Percentiles rank a stretch among this genome's conserved stretches.
Evolutionary conservation across 2,113 vertebrate genomes (phyloP).

Genomic region (Elephas maximus): DNA sequence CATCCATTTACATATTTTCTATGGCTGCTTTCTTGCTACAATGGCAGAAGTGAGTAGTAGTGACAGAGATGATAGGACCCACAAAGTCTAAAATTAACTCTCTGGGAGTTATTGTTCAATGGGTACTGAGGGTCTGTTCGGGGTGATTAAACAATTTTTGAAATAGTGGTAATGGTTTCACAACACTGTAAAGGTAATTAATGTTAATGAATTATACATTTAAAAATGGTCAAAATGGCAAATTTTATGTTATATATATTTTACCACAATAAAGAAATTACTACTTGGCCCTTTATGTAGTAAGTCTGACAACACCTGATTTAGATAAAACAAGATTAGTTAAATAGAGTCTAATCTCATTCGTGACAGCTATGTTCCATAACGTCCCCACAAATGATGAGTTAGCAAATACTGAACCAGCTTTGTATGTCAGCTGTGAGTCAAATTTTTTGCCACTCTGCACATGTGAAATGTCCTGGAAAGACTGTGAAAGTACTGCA

Average conservation of each 20-base stretch:
- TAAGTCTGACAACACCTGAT: neutral
- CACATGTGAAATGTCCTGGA: no score
- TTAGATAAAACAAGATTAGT: slow-evolving; percentile 6
- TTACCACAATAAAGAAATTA: neutral
- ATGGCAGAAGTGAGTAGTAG: neutral
- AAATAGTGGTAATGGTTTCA: neutral
- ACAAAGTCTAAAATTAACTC: neutral
- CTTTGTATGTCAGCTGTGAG: no score
- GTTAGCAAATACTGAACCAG: no score
- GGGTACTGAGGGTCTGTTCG: neutral
- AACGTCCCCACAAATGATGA: no score
- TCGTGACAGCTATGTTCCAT: neutral
- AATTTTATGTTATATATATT: no score
- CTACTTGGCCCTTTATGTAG: neutral
- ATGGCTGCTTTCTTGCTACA: neutral
- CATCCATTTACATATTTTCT: neutral
- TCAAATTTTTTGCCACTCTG: no score
- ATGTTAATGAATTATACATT: no score
- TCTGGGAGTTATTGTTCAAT: neutral
- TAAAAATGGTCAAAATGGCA: no score
- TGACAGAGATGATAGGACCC: neutral
- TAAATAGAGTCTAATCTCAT: neutral
- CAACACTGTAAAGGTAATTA: neutral
- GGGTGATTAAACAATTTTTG: neutral
- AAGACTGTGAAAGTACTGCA: no score